Conservation (phyloP, 2,888 invertebrate genomes). For the Meghimatium bilineatum region DNA sequence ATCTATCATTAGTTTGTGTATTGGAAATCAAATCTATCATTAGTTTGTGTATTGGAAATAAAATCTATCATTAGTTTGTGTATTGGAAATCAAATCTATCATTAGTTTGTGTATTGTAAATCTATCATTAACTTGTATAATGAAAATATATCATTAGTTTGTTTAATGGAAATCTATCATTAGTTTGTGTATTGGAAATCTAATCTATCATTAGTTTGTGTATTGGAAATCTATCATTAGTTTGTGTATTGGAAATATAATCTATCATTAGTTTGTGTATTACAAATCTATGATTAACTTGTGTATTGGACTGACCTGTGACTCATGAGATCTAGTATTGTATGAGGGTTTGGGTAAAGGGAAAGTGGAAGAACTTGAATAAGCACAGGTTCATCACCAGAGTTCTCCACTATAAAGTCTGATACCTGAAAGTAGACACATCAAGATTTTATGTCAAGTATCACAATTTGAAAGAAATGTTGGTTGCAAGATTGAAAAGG, state of each 20-base stretch:
- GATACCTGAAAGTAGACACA: conserved; percentile 77
- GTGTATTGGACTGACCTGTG: conserved; percentile 57
- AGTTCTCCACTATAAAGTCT: conserved; percentile 85
- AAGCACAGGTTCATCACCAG: conserved; percentile 83
- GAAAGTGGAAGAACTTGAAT: conserved; percentile 86
- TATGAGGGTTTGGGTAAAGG: conserved; percentile 83
- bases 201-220: background rate
- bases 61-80: too few species aligned
- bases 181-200: too few species aligned
- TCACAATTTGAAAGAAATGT: too few species aligned
- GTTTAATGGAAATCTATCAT: too few species aligned
- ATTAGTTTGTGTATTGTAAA: too few species aligned
- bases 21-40: too few species aligned
- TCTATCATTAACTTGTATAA: too few species aligned
- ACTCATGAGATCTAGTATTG: conserved; percentile 77
- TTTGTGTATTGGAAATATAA: background rate
- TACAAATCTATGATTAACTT: background rate
- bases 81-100: too few species aligned
- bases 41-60: too few species aligned
- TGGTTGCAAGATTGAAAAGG: too few species aligned
- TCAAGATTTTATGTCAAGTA: background rate
- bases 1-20: too few species aligned
- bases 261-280: background rate
- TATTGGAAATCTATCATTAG: background rate
- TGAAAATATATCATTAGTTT: too few species aligned